Evolutionary conservation across 2,888 invertebrate genomes (phyloP).

Genomic region (Tillus elongatus): DNA sequence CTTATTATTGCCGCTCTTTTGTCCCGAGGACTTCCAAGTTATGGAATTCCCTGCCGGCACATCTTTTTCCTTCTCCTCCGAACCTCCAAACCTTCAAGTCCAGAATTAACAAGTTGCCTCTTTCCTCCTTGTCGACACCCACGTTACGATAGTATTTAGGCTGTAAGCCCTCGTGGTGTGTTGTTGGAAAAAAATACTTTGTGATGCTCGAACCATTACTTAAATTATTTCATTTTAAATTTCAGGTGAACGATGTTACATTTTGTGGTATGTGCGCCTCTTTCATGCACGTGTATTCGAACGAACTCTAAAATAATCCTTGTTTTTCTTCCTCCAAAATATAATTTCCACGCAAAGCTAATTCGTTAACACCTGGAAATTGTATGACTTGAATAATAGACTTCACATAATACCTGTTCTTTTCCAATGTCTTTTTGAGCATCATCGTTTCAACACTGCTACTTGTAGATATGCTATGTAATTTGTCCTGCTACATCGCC

Average conservation of each 20-base stretch:
- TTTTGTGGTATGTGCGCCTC: constrained; percentile 11
- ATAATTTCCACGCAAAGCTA: constrained; percentile 12
- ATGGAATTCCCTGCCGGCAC: no score
- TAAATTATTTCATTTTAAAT: constrained; percentile 13
- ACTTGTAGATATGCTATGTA: constrained; percentile 7
- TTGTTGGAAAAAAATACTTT: no score
- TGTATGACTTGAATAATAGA: constrained; percentile 12
- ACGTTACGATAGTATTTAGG: no score
- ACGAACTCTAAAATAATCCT: constrained; percentile 12
- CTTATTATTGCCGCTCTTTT: no score
- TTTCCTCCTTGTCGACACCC: no score
- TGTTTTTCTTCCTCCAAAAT: constrained; percentile 9
- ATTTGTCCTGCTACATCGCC: constrained; percentile 12
- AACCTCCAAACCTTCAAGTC: no score
- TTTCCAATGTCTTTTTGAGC: no score
- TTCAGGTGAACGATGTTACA: constrained; percentile 13
- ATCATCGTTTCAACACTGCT: constrained; percentile 11
- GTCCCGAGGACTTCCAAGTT: no score
- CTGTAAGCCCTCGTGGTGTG: no score
- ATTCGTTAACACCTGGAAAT: constrained; percentile 12
- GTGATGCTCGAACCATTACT: constrained; percentile 13
- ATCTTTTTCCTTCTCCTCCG: no score
- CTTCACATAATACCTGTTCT: no score
- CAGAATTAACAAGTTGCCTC: no score
- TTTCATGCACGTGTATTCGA: constrained; percentile 12